These are phyloP conservation scores for Ditula angustiorana DNA, from an alignment of 2,888 invertebrate genomes.

Conservation along the genomic window DNA sequence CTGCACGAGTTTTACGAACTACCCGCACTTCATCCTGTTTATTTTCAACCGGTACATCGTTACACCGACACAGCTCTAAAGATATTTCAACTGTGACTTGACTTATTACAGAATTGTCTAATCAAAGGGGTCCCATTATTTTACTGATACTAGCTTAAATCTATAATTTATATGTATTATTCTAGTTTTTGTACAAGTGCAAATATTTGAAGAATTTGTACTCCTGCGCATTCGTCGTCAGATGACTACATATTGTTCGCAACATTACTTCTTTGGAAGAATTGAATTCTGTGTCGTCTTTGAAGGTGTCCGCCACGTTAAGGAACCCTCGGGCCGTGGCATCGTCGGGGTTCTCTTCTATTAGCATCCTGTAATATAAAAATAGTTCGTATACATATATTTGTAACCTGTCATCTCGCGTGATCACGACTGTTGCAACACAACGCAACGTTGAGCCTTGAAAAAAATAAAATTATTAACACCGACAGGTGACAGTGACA, in stretches of 20 bases:
- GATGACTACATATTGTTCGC: constrained; percentile 33
- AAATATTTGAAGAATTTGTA: constrained; percentile 31
- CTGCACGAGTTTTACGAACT: too few relatives aligned
- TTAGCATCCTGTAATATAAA: constrained; percentile 26
- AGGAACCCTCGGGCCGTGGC: constrained; percentile 38
- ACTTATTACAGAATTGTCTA: too few relatives aligned
- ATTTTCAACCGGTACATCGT: too few relatives aligned
- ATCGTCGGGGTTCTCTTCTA: constrained; percentile 42
- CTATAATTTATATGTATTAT: too few relatives aligned
- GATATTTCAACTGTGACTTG: too few relatives aligned
- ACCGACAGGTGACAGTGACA: too few relatives aligned
- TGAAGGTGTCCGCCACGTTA: constrained; percentile 37
- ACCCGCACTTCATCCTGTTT: too few relatives aligned
- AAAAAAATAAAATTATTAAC: too few relatives aligned
- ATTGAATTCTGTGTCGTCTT: constrained; percentile 38
- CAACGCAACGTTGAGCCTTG: neutral
- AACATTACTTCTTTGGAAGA: constrained; percentile 42
- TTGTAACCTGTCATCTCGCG: neutral
- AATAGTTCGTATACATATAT: constrained; percentile 55
- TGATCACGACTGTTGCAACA: neutral
- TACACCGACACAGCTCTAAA: too few relatives aligned
- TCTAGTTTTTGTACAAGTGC: constrained; percentile 20
- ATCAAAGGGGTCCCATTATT: neutral
- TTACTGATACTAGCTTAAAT: neutral
- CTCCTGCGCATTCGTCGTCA: constrained; percentile 5